Percentiles rank a stretch among this genome's conserved stretches.
Conservation (phyloP, 2,797 vertebrate species). For the Artibeus lituratus region DNA sequence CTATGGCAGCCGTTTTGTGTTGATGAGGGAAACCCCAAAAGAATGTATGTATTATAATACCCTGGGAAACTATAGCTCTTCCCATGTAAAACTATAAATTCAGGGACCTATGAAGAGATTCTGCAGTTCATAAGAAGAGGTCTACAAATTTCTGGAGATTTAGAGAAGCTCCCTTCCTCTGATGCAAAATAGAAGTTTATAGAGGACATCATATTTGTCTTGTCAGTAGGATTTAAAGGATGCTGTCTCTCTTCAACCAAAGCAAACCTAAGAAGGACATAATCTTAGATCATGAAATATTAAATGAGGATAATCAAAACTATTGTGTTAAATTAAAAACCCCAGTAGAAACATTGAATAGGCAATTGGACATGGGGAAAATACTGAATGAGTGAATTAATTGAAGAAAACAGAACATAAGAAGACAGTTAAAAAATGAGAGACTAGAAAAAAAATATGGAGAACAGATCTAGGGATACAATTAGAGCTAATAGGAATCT, state of each 20-base stretch:
- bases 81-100: neutral
- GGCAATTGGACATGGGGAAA: neutral
- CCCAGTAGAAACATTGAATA: neutral
- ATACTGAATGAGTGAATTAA: slow-evolving; percentile 9
- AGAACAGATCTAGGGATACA: neutral
- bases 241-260: slow-evolving; percentile 25
- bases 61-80: neutral
- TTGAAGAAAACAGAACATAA: slow-evolving; percentile 19
- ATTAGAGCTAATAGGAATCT: neutral
- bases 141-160: neutral
- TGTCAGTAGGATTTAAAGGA: slow-evolving; percentile 19
- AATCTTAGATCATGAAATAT: slow-evolving; percentile 37
- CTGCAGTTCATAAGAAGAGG: neutral
- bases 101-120: neutral
- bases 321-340: neutral
- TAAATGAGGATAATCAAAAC: slow-evolving; percentile 16
- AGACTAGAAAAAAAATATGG: slow-evolving; percentile 21
- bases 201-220: neutral
- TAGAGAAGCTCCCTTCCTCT: neutral
- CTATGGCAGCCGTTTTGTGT: neutral
- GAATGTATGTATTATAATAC: neutral
- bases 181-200: neutral
- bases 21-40: neutral
- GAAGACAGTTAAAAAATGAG: neutral
- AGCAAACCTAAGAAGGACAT: neutral